phyloP scores from a whole-genome alignment of 1,140 invertebrate genomes.

The Oryzaephilus surinamensis region DNA sequence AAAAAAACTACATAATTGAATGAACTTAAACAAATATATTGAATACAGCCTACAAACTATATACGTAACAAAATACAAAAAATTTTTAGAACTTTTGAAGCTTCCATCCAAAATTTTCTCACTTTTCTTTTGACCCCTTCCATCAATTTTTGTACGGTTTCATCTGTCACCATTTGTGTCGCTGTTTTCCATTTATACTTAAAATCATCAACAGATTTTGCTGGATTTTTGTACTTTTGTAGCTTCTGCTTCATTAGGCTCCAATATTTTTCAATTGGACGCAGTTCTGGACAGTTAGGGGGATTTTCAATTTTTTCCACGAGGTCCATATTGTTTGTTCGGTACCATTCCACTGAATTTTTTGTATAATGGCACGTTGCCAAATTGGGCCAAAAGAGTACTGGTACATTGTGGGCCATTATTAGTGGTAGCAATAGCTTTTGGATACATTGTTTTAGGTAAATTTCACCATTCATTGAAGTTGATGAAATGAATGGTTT shows the following conservation, averaged over 20 bases:
- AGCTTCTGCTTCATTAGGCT: not conserved
- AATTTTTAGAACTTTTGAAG: too few relatives aligned
- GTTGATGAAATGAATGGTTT: not conserved
- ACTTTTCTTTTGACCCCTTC: too few relatives aligned
- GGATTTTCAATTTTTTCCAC: not conserved
- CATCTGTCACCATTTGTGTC: too few relatives aligned
- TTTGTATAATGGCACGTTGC: not conserved
- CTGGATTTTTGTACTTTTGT: too few relatives aligned
- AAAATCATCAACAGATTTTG: too few relatives aligned
- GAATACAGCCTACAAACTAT: too few relatives aligned
- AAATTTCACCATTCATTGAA: not conserved
- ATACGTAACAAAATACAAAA: too few relatives aligned
- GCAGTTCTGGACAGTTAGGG: not conserved
- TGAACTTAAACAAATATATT: too few relatives aligned
- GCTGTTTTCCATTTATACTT: too few relatives aligned
- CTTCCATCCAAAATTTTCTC: too few relatives aligned
- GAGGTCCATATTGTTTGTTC: not conserved
- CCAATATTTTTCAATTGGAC: slow-evolving; percentile 1
- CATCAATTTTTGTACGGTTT: too few relatives aligned
- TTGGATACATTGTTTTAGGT: not conserved
- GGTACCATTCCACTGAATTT: not conserved
- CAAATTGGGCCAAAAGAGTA: slow-evolving; percentile 2
- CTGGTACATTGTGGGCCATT: not conserved
- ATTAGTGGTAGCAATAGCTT: not conserved
- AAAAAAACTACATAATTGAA: too few relatives aligned